These are phyloP conservation scores for Ormyrus rosae DNA, from an alignment of 2,888 invertebrate species.

Conservation along the genomic window DNA sequence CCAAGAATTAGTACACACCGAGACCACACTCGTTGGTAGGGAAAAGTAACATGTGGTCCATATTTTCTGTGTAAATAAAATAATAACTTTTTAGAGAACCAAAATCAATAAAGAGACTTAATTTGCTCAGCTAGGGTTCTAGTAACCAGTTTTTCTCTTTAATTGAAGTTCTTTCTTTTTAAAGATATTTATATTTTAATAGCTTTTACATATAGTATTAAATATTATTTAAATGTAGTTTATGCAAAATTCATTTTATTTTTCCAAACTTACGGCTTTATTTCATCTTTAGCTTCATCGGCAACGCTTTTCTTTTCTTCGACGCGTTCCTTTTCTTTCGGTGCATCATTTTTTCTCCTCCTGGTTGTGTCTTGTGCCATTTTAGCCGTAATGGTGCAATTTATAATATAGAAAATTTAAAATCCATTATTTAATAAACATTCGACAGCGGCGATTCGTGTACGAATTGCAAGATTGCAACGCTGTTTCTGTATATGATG, in stretches of 20 bases:
- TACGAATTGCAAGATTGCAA: too few relatives aligned
- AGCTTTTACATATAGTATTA: too few relatives aligned
- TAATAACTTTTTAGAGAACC: constrained; percentile 20
- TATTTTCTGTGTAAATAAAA: constrained; percentile 71
- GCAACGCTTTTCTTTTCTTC: constrained; percentile 29
- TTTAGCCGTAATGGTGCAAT: constrained; percentile 13
- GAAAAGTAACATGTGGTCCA: constrained; percentile 74
- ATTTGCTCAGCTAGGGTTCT: not conserved
- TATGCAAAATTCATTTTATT: too few relatives aligned
- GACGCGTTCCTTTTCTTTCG: constrained; percentile 55
- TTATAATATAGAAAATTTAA: constrained; percentile 26
- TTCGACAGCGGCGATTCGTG: too few relatives aligned
- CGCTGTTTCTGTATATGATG: too few relatives aligned
- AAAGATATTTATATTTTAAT: too few relatives aligned
- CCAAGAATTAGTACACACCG: constrained; percentile 74
- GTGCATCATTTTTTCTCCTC: constrained; percentile 61
- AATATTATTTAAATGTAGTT: too few relatives aligned
- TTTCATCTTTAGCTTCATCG: constrained; percentile 24
- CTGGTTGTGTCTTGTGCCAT: constrained; percentile 67
- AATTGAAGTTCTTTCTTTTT: too few relatives aligned
- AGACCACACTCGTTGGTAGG: constrained; percentile 76
- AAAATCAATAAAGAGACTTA: constrained; percentile 20
- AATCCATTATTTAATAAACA: constrained; percentile 38
- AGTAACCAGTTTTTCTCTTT: too few relatives aligned
- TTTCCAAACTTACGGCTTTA: constrained; percentile 54